Base-by-base conservation (phyloP, 2,113 vertebrate genomes). In the Spea multiplicata region DNA sequence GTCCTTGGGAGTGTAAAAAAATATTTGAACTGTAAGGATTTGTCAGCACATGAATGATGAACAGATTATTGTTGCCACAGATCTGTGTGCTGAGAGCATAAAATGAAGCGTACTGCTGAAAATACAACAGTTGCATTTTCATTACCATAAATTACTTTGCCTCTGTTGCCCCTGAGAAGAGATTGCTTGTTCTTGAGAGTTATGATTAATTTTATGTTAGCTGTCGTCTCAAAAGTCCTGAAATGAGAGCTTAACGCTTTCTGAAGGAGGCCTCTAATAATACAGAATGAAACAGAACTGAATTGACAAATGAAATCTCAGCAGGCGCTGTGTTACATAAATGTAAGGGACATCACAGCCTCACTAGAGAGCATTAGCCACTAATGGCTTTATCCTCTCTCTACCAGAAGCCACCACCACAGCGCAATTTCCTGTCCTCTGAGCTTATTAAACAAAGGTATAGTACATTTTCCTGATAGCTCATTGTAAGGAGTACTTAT, bases 71-170 rank as follows among this genome's bases (percentile, higher is more conserved):
- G 78, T 80, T 66, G 71, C 78, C 74, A 50, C 44, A 68, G 76
- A 8, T 82, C 64, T 65, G 44, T 79, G 75, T 76, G 75, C 81
- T 64, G 81, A 82, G 65, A 77, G 65, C 81, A 82, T 82, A 78
- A 82, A 82, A 82, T 73, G 75, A 77, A 77, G 14, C 71, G 70
- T 76, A 77, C 64, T 77, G 75, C 81, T 77, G 70, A 74, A 82
- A 77, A 73, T 82, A 73, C 71, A 82, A 82, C 81, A 82, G 75
- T 77, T 77, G 70, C 81, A 82, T 82, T 82, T 82, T 77, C 71
- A 82, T 82, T 82, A 82, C 0, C 30, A 14, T 75, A 30, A 8
- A 83, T 82, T 53, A 85, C 83, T 80, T 12, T 2, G 30, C 44
- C 8, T 52, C 64, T 9, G 4, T 77, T 84, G 84, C 59, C 83